phyloP scores from a whole-genome alignment of 2,797 vertebrate species.

The Propithecus perrieri region DNA sequence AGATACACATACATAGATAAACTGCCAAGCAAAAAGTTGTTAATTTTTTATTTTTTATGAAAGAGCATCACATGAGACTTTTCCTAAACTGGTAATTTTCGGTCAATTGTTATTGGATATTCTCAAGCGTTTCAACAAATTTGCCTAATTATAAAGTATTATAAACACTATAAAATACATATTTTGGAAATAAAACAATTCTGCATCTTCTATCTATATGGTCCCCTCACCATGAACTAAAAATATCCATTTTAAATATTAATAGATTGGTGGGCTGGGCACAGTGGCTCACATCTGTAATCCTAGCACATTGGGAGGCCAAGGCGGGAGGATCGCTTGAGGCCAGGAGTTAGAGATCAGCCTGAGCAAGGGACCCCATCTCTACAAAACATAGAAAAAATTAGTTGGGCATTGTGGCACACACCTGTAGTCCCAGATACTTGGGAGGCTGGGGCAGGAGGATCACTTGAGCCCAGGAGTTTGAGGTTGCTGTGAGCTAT shows the following conservation, averaged over 20 bases:
- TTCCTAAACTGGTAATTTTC: not conserved
- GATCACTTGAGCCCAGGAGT: not conserved
- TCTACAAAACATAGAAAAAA: not conserved
- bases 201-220: not conserved
- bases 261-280: not conserved
- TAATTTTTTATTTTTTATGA: not conserved
- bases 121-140: not conserved
- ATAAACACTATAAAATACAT: not conserved
- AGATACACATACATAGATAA: not conserved
- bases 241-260: not conserved
- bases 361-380: not conserved
- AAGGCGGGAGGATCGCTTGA: not conserved
- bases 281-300: not conserved
- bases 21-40: not conserved
- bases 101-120: not conserved
- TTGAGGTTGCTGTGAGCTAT: not conserved
- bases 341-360: not conserved
- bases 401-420: accelerated
- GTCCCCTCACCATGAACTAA: not conserved
- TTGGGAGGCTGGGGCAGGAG: not conserved
- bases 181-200: not conserved
- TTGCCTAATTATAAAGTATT: not conserved
- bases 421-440: not conserved
- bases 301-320: not conserved
- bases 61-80: not conserved